Conservation (phyloP, 2,113 vertebrate species). For the Meleagris gallopavo region DNA sequence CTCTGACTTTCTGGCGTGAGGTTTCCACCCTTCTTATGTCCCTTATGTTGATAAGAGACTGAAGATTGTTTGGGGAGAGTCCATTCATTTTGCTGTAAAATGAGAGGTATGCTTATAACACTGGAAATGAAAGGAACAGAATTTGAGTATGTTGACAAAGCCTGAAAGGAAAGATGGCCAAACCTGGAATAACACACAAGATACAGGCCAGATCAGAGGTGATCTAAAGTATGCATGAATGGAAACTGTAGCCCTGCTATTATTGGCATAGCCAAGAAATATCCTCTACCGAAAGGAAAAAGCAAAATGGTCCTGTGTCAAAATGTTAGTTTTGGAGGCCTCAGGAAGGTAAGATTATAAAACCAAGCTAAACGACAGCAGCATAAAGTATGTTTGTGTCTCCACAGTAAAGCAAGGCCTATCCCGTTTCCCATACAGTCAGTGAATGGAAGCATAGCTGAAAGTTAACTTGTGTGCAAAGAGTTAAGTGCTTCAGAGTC, state of each 20-base stretch:
- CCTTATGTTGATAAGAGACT: not conserved
- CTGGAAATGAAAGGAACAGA: not conserved
- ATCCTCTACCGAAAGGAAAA: not conserved
- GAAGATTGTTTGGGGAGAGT: not conserved
- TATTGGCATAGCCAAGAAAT: constrained; percentile 9
- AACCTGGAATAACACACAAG: constrained; percentile 17
- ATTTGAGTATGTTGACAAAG: not conserved
- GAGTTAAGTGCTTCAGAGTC: constrained; percentile 36
- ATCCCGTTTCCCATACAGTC: not conserved
- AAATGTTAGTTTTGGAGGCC: not conserved
- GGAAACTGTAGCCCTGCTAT: constrained; percentile 12
- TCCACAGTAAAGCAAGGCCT: not conserved
- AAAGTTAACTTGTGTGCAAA: not conserved
- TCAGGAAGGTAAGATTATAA: not conserved
- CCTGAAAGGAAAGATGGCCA: not conserved
- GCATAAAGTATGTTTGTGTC: not conserved
- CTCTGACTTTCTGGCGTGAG: not conserved
- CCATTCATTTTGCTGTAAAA: not conserved
- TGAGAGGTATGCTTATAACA: not conserved
- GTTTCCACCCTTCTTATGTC: not conserved
- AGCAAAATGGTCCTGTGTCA: not conserved
- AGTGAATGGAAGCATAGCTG: not conserved
- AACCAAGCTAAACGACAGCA: not conserved
- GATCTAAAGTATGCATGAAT: not conserved
- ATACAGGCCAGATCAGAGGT: not conserved